Evolutionary conservation across 64 coral and sea anemone species (phyloP).

Genomic region (Stichodactyla helianthus): DNA sequence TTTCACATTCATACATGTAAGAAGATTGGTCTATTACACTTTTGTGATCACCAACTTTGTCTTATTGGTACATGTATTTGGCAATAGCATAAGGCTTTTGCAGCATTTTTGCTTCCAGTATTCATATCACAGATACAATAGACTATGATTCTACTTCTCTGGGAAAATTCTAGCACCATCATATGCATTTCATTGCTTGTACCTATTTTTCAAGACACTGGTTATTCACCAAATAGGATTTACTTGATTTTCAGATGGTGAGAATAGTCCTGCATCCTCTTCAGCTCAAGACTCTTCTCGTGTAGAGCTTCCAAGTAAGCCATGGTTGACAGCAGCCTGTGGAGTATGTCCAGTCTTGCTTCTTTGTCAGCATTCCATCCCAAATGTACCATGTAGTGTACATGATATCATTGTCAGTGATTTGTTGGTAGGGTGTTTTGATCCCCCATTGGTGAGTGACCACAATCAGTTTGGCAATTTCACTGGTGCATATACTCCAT

Average conservation of each 20-base stretch:
- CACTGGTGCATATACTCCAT: slow-evolving; percentile 20
- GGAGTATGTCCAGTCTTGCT: slow-evolving; percentile 87
- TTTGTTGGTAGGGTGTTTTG: slow-evolving; percentile 77
- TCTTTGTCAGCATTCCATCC: slow-evolving; percentile 83
- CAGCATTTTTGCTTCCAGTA: no score
- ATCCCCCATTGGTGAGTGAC: slow-evolving; percentile 73
- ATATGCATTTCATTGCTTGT: no score
- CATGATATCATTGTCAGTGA: slow-evolving; percentile 96
- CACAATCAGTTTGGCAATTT: slow-evolving; percentile 65
- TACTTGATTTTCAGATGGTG: slow-evolving; percentile 20
- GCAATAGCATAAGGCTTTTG: no score
- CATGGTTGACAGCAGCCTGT: slow-evolving; percentile 83
- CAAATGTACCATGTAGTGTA: slow-evolving; percentile 74
- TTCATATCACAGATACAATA: no score
- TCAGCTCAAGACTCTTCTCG: slow-evolving; percentile 32
- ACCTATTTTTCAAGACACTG: no score
- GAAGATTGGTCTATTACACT: no score
- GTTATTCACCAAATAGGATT: no score
- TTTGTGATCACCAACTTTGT: no score
- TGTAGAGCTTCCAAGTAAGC: slow-evolving; percentile 61
- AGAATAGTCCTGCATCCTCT: slow-evolving; percentile 38
- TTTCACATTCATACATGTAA: no score
- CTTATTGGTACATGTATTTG: no score
- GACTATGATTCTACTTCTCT: no score
- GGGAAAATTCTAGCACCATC: no score